These are phyloP conservation scores for Onychomys torridus DNA, from an alignment of 2,797 vertebrate genomes.

Conservation along the genomic window DNA sequence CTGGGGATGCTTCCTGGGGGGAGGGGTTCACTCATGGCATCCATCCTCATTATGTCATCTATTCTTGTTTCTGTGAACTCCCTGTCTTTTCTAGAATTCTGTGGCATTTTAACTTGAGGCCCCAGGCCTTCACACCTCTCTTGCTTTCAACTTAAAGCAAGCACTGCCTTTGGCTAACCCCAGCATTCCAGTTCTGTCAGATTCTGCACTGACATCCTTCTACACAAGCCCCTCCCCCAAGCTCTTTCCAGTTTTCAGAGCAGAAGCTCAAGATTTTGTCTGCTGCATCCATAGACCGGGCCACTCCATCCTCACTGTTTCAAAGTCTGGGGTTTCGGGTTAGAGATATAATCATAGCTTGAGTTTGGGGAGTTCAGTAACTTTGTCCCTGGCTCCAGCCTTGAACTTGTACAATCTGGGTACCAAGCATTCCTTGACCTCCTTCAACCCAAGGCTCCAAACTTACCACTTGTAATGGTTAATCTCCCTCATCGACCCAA, in stretches of 20 bases:
- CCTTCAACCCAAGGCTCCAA: neutral
- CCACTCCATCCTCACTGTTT: neutral
- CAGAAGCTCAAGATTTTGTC: neutral
- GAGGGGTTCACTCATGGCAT: neutral
- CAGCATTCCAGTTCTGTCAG: neutral
- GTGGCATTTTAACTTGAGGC: neutral
- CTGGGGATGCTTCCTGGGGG: neutral
- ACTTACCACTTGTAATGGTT: neutral
- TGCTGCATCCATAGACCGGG: neutral
- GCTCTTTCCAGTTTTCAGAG: neutral
- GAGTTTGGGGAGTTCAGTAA: neutral
- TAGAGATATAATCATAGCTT: neutral
- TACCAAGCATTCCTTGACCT: neutral
- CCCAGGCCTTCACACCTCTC: neutral
- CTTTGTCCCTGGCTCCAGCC: neutral
- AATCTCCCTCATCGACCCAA: neutral
- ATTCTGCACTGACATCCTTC: neutral
- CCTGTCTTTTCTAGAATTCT: neutral
- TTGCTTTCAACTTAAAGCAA: neutral
- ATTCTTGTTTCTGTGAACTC: neutral
- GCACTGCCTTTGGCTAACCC: neutral
- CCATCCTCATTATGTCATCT: neutral
- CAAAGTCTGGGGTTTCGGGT: neutral
- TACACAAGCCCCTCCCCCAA: rapidly evolving
- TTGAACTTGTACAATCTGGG: neutral